phyloP scores from a whole-genome alignment of 2,888 invertebrate genomes.

The Tipula lateralis region DNA sequence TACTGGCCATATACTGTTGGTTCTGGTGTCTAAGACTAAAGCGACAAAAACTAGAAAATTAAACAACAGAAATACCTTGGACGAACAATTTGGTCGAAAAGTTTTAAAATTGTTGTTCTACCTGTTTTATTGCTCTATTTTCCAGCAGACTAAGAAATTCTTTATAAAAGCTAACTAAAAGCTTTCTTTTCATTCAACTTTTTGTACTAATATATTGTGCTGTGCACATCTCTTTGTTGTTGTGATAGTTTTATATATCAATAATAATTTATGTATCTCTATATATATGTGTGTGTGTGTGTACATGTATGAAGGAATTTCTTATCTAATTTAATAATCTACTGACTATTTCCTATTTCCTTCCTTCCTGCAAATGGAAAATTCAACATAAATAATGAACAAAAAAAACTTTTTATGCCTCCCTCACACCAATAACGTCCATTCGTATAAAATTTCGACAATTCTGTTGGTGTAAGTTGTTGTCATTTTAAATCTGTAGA shows the following conservation, averaged over 20 bases:
- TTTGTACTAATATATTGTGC: background rate
- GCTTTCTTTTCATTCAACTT: background rate
- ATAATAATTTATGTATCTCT: slow-evolving; percentile 7
- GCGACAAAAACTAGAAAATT: background rate
- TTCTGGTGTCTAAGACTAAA: background rate
- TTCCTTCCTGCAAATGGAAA: slow-evolving; percentile 25
- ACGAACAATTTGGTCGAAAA: background rate
- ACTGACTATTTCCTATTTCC: slow-evolving; percentile 28
- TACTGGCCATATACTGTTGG: background rate
- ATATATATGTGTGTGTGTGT: background rate
- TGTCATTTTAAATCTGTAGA: background rate
- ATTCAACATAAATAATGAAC: background rate
- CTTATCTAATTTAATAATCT: slow-evolving; percentile 25
- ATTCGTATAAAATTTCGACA: background rate
- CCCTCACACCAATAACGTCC: background rate
- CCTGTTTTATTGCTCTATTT: background rate
- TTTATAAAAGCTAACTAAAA: background rate
- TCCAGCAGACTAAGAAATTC: background rate
- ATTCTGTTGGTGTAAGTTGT: background rate
- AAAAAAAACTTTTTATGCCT: background rate
- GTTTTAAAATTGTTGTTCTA: background rate
- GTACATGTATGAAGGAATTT: background rate
- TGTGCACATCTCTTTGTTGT: too few species aligned
- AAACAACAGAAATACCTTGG: background rate
- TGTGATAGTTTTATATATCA: background rate